These are phyloP conservation scores for Dufourea novaeangliae DNA, from an alignment of 1,140 invertebrate species.

Conservation along the genomic window DNA sequence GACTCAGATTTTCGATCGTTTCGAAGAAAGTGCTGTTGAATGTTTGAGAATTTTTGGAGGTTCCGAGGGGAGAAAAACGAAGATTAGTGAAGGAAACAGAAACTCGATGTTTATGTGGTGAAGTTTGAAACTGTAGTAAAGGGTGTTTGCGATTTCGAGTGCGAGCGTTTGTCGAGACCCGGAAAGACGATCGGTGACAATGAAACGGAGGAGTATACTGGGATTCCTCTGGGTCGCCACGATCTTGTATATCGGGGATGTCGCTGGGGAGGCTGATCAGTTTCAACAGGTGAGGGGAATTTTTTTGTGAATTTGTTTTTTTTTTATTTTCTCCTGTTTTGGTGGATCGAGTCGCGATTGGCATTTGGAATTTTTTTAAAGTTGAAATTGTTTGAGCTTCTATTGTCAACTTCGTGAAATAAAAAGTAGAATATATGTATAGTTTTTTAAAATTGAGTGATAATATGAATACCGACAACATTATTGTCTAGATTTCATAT, in stretches of 20 bases:
- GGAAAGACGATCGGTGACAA: constrained; percentile 36
- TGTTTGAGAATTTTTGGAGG: background rate
- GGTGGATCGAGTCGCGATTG: no score
- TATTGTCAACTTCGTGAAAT: no score
- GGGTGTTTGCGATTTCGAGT: constrained; percentile 16
- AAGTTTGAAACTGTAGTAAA: constrained; percentile 43
- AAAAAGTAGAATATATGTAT: no score
- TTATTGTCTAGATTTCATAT: no score
- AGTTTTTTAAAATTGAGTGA: no score
- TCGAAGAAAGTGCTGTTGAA: background rate
- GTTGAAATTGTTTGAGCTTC: no score
- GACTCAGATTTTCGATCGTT: background rate
- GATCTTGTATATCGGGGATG: constrained; percentile 32
- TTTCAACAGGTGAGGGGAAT: constrained; percentile 58
- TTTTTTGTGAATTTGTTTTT: no score
- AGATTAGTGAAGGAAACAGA: constrained; percentile 8
- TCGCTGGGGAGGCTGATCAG: constrained; percentile 57
- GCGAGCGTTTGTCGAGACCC: constrained; percentile 34
- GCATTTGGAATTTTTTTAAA: no score
- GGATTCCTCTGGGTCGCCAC: constrained; percentile 51
- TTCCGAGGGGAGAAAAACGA: no score
- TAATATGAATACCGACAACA: no score
- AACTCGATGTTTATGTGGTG: constrained; percentile 49
- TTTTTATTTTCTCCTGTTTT: background rate
- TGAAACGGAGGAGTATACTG: constrained; percentile 53